Base-by-base conservation (phyloP, 2,888 invertebrate species). In the Philonicus albiceps region DNA sequence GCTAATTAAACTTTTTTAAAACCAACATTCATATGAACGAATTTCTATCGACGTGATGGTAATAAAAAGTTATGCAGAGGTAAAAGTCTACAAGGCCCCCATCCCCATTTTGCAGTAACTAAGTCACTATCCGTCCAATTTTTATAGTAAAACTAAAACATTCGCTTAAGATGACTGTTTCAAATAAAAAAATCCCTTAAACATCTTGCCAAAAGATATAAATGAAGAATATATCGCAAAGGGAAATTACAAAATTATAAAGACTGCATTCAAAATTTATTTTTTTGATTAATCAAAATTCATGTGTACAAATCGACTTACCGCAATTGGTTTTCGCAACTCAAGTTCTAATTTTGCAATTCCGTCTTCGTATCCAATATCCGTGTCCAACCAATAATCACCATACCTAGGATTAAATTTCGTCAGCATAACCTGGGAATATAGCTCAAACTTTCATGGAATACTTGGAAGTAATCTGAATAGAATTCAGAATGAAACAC, bases 401-500 rank as follows among this genome's bases (percentile, higher is more conserved):
- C 90, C 74, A 19, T 40, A 40, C 43, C 86, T 86, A 13, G 0
- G 34, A 75, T 43, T 22, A 76, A n/a, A 53, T 40, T 19, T 73
- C 11, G 0, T 85, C 16, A 30, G 13, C 27, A n/a, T 22, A 27
- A 43, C n/a, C 37, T 40, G 16, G n/a, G n/a, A 43, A 43, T 37
- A 37, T 78, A 13, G 11, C 2, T 43, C 1, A n/a, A 43, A 19
- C 7, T 19, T 8, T 30, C 53, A 49, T 27, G 8, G 49, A n/a
- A 88, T 88, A 91, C 91, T 91, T 93, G 90, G 93, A 93, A 89
- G 91, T 92, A n/a, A 93, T 93, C 89, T 95, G 94, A 86, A 94
- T 90, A 8, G 95, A 95, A 89, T 95, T 95, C 2, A 95, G 91
- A 30, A 94, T 92, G 87, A 93, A 94, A 89, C 95, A 96, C 8